A percentile compares a stretch with the other conserved stretches of the same genome.
phyloP scores from a whole-genome alignment of 2,888 invertebrate genomes.

The Tipula confusa region DNA sequence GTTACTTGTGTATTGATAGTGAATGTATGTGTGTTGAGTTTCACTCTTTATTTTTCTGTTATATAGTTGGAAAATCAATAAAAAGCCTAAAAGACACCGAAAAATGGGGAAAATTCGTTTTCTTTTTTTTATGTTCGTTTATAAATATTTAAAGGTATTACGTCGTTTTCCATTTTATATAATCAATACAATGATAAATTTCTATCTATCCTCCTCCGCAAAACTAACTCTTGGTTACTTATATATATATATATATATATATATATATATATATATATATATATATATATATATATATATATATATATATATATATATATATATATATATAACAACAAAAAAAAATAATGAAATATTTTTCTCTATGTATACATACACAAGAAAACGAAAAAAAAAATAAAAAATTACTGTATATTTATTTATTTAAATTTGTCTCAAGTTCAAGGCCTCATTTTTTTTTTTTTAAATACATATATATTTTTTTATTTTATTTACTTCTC shows the following conservation, averaged over 20 bases:
- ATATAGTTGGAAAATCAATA: background rate
- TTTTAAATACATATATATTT: background rate
- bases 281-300: background rate
- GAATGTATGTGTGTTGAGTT: background rate
- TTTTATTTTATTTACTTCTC: background rate
- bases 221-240: background rate
- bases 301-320: background rate
- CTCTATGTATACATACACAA: background rate
- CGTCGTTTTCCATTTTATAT: conserved; percentile 10
- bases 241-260: background rate
- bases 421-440: conserved; percentile 48
- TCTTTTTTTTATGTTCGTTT: background rate
- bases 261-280: background rate
- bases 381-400: conserved; percentile 26
- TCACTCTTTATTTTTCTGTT: background rate
- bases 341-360: background rate
- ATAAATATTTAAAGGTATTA: background rate
- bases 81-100: background rate
- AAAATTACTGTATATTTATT: conserved; percentile 14
- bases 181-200: conserved; percentile 3
- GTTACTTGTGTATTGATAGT: background rate
- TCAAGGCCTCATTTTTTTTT: conserved; percentile 48
- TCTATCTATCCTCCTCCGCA: conserved; percentile 4
- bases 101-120: conserved; percentile 1
- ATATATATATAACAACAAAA: background rate